A percentile compares a stretch with the other conserved stretches of the same genome.
Evolutionary conservation across 2,888 invertebrate species (phyloP).

Genomic region (Junonia oenone): DNA sequence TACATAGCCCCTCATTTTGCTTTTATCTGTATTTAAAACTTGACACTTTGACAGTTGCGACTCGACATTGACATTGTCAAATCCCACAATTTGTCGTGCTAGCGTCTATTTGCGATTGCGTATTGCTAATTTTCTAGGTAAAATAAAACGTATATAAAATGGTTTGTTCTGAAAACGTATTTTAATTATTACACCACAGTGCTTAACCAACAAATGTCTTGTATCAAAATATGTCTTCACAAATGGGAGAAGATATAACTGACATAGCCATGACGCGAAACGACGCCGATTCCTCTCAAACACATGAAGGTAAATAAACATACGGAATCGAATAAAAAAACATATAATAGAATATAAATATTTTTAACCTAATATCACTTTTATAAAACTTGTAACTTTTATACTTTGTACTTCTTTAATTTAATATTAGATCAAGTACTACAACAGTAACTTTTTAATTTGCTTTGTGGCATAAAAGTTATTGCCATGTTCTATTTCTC

Average conservation of each 20-base stretch:
- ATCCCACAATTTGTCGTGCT: not conserved
- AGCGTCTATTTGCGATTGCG: not conserved
- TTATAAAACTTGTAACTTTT: too few relatives aligned
- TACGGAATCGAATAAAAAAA: not conserved
- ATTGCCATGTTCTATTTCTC: too few relatives aligned
- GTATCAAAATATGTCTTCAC: slow-evolving; percentile 38
- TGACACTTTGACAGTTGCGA: not conserved
- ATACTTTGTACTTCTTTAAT: too few relatives aligned
- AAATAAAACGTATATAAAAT: not conserved
- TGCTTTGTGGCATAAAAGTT: too few relatives aligned
- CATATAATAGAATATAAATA: too few relatives aligned
- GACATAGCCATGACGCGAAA: slow-evolving; percentile 57
- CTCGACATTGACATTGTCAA: not conserved
- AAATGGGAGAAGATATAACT: slow-evolving; percentile 56
- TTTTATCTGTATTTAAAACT: not conserved
- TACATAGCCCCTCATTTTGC: too few relatives aligned
- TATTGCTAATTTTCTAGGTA: not conserved
- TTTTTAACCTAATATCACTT: too few relatives aligned
- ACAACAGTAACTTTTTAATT: too few relatives aligned
- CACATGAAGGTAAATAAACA: slow-evolving; percentile 69
- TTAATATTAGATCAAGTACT: too few relatives aligned
- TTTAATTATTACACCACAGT: not conserved
- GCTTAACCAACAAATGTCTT: not conserved
- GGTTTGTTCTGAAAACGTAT: not conserved
- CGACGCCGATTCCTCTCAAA: slow-evolving; percentile 64